Evolutionary conservation across 2,888 invertebrate species (phyloP), one percentile per base, ranked within the genome.

Genomic region (Cenopis cana): DNA sequence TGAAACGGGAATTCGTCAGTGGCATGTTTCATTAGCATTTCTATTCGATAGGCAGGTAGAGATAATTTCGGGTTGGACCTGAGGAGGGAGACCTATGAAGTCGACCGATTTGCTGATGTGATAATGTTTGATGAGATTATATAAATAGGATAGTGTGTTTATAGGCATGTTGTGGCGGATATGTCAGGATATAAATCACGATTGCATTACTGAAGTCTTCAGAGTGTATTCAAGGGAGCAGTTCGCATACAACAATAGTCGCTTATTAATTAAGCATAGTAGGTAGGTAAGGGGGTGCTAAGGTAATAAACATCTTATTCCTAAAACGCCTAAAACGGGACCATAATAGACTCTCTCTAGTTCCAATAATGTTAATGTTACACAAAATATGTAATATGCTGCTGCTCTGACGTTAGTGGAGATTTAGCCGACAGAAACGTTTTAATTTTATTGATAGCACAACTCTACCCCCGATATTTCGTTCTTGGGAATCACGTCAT

Each of bases 401-500:
- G 46, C n/a, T n/a, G n/a, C 6, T 46, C 46, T 46, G 4, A 24
- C 8, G 5, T 29, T 55, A 29, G 33, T n/a, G 14, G 29, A 33
- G n/a, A 12, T 8, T 55, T 55, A 33, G n/a, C 14, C 9, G 5
- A 14, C 14, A 41, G 18, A 46, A 11, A 29, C 29, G 49, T 60
- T 49, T 49, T 11, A 62, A 36, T 52, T 18, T 36, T 20, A 36
- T 36, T 18, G 12, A 52, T 50, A 41, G 52, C 41, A 59, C 52
- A 65, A 54, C 65, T 59, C 62, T 59, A 17, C 38, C 12, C 9
- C 24, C n/a, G 18, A 41, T 2, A 10, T 36, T 12, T 55, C 36
- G 33, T 54, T 71, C 67, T 38, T 61, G 61, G 56, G 67, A 71
- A 67, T 59, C 60, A 55, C 60, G 24, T 65, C 60, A 66, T 70